phyloP scores from a whole-genome alignment of 1,140 invertebrate genomes.

The Ephestia elutella region DNA sequence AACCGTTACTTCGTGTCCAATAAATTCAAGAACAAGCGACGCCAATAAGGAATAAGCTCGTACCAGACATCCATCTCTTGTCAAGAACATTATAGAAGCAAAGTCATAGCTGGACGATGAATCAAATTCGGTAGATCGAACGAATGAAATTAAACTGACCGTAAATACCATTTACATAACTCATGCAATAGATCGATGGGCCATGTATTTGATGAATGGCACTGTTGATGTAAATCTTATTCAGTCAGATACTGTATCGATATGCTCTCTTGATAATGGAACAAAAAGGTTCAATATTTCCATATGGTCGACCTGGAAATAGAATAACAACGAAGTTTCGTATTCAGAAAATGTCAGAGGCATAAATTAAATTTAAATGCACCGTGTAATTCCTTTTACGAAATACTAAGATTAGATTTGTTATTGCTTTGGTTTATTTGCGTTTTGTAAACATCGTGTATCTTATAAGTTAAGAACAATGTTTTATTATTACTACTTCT shows the following conservation, averaged over 20 bases:
- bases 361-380: constrained; percentile 4
- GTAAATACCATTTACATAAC: constrained; percentile 54
- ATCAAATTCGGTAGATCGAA: constrained; percentile 49
- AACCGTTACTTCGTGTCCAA: constrained; percentile 58
- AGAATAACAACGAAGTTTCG: not conserved
- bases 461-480: no score
- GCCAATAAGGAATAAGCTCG: constrained; percentile 48
- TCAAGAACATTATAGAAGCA: constrained; percentile 39
- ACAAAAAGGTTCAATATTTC: constrained; percentile 4
- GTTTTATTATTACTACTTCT: no score
- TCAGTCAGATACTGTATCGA: constrained; percentile 22
- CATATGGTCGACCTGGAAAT: not conserved
- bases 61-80: constrained; percentile 55
- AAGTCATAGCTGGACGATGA: constrained; percentile 43
- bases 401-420: not conserved
- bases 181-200: constrained; percentile 38
- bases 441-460: not conserved
- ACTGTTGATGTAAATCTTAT: constrained; percentile 40
- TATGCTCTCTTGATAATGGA: constrained; percentile 6
- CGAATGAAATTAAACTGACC: constrained; percentile 41
- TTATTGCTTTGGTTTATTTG: not conserved
- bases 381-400: constrained; percentile 1
- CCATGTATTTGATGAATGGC: constrained; percentile 31
- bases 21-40: constrained; percentile 60
- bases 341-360: constrained; percentile 3